These are phyloP conservation scores for Thalassarche chlororhynchos DNA, from an alignment of 2,113 vertebrate genomes.

Conservation along the genomic window DNA sequence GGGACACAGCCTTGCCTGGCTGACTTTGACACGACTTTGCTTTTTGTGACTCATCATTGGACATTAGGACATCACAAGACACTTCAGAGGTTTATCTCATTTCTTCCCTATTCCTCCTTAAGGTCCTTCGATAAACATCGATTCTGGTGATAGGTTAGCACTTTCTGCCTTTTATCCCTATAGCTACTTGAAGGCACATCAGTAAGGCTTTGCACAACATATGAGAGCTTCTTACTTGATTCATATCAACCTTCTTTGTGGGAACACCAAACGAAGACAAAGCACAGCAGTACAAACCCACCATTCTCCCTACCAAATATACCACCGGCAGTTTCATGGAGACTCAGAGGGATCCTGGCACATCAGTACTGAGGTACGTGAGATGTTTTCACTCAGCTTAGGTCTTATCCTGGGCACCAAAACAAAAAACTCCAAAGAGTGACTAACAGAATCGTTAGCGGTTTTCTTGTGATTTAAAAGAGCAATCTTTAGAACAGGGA, in stretches of 20 bases:
- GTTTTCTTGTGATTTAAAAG: neutral
- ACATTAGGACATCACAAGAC: neutral
- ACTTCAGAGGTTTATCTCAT: neutral
- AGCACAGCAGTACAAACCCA: neutral
- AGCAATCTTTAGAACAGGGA: neutral
- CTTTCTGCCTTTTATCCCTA: neutral
- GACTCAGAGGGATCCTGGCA: neutral
- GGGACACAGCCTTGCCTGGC: neutral
- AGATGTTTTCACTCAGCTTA: neutral
- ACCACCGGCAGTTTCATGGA: neutral
- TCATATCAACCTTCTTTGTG: neutral
- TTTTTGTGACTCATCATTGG: neutral
- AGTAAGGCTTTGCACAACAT: neutral
- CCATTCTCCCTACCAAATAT: neutral
- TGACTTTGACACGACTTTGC: neutral
- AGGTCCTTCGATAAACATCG: neutral
- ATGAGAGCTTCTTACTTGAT: neutral
- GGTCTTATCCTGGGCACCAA: neutral
- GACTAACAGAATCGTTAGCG: neutral
- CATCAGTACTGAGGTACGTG: neutral
- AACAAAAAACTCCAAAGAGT: neutral
- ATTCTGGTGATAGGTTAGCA: neutral
- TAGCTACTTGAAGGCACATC: neutral
- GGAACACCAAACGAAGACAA: neutral
- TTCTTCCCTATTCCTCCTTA: neutral